Base-by-base conservation (phyloP, 1,140 invertebrate genomes). In the Homalodisca vitripennis region DNA sequence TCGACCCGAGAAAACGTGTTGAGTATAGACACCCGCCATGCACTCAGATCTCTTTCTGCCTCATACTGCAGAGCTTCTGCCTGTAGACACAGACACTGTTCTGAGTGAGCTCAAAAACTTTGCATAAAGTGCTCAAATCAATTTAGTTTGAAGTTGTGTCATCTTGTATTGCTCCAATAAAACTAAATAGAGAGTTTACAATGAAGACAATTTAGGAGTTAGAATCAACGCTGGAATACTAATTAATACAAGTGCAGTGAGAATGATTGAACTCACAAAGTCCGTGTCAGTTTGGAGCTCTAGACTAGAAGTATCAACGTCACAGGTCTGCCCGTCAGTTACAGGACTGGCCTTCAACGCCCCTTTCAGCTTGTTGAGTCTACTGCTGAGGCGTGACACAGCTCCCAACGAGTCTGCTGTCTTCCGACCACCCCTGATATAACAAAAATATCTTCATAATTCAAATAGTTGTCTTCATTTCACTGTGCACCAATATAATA, bases 21-120 rank as follows among this genome's bases (percentile, higher is more conserved):
- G 1, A 87, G 86, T 47, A 92, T 87, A 10, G 84, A 85, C 0
- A 92, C 84, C 70, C 87, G 77, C 89, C 89, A 92, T 0, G 86
- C 83, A 72, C 85, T 90, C 12, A 92, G 77, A 77, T 92, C 89
- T 68, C 87, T 82, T 60, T 79, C 78, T 1, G 76, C 60, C 73
- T 77, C 65, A 72, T 78, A 77, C 70, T 77, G 79, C 0, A 80
- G 75, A 69, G 86, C 85, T 71, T 83, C 83, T 29, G 80, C 80
- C 70, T 81, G 77, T 80, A 0, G 34, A 14, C 26, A 64, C 24
- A 62, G 6, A 53, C 34, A 41, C 34, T 41, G 34, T 10, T 41
- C n/a, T 41, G 34, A 41, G 34, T 41, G 34, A 10, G 34, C 17
- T 41, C 17, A 10, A 17, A 41, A 41, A 41, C 34, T 41, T n/a